Percentiles rank a stretch among this genome's conserved stretches.
Evolutionary conservation across 2,797 vertebrate species (phyloP).

Genomic region (Alca torda): DNA sequence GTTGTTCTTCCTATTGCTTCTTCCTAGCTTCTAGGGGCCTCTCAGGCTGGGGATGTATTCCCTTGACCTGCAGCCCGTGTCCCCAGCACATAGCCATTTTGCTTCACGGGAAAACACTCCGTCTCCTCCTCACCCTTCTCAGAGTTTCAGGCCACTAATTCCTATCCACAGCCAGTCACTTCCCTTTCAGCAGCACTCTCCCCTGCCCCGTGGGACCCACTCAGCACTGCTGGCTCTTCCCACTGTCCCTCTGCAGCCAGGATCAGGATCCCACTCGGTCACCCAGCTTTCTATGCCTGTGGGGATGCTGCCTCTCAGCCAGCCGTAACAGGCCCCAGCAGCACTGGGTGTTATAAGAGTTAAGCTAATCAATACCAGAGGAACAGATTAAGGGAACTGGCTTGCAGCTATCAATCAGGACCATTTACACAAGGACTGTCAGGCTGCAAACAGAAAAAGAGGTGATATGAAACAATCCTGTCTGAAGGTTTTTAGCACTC

Average conservation of each 20-base stretch:
- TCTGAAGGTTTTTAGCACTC: conserved; percentile 76
- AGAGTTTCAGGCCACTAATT: background rate
- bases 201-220: rapidly evolving
- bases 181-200: background rate
- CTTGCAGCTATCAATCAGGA: conserved; percentile 69
- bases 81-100: background rate
- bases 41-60: background rate
- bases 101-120: background rate
- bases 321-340: background rate
- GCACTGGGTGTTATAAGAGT: background rate
- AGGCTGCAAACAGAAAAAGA: conserved; percentile 69
- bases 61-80: background rate
- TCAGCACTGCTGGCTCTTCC: background rate
- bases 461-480: conserved; percentile 73
- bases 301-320: background rate
- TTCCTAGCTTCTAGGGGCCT: background rate
- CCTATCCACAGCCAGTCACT: background rate
- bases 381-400: conserved; percentile 29
- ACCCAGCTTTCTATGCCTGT: rapidly evolving
- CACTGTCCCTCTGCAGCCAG: background rate
- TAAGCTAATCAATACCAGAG: conserved; percentile 50
- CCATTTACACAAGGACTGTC: conserved; percentile 63
- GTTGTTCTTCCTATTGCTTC: background rate
- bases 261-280: rapidly evolving
- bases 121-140: background rate